phyloP scores from a whole-genome alignment of 2,797 vertebrate species.

The Siniperca obscura region DNA sequence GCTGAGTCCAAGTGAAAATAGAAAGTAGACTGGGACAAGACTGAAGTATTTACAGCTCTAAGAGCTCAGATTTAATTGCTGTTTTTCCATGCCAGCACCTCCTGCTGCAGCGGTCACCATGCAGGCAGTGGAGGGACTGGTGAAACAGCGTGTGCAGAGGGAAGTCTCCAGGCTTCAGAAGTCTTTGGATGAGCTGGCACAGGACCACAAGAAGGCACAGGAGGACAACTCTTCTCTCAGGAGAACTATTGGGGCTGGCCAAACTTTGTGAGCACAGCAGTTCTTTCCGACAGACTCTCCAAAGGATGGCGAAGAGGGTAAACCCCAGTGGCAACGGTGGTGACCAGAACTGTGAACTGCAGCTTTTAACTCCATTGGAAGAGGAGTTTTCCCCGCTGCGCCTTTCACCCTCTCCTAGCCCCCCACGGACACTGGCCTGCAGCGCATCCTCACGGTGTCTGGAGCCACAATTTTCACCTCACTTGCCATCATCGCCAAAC shows the following conservation, averaged over 20 bases:
- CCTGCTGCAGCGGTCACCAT: conserved; percentile 12
- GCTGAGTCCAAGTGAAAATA: conserved; percentile 4
- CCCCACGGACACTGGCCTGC: neutral
- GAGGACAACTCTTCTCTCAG: conserved; percentile 15
- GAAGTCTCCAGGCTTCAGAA: conserved; percentile 30
- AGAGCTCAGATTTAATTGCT: conserved; percentile 19
- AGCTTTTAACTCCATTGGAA: neutral
- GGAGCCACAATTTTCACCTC: neutral
- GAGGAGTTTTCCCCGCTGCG: neutral
- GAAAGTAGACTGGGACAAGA: conserved; percentile 10
- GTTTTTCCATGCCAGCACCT: conserved; percentile 41
- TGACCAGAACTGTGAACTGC: neutral
- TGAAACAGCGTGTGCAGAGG: conserved; percentile 5
- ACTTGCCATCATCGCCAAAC: neutral
- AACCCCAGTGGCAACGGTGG: neutral
- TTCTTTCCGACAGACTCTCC: conserved; percentile 5
- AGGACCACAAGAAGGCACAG: conserved; percentile 12
- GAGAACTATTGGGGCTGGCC: neutral
- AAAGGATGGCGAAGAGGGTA: neutral
- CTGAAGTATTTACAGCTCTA: conserved; percentile 33
- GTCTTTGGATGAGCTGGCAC: conserved; percentile 27
- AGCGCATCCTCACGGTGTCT: neutral
- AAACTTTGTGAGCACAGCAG: neutral
- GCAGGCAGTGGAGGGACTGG: conserved; percentile 21
- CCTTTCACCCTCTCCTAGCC: neutral